Evolutionary conservation across 2,797 vertebrate species (phyloP), one percentile per base, ranked within the genome.

Genomic region (Capromys pilorides): DNA sequence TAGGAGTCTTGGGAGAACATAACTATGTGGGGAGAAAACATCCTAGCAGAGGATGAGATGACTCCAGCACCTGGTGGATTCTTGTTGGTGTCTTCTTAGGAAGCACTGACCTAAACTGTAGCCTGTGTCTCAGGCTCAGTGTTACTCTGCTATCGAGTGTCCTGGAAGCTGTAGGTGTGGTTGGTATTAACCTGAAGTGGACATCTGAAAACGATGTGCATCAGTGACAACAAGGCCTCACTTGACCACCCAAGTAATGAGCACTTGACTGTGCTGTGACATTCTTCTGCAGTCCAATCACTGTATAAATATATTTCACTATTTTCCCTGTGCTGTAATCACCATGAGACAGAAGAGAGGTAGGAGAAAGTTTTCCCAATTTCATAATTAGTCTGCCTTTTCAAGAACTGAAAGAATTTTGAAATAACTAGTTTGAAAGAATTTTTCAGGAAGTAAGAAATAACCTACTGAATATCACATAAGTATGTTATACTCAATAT

Each of bases 241-340:
- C n/a, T 14, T 49, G 67, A 39, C 62, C 81, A 73, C 61, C 24
- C 31, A 41, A 8, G 19, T 49, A 1, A 21, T 28, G 21, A 2
- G 12, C 45, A 31, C 66, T 19, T 69, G 33, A 19, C 6, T 11
- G 45, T 21, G 69, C 62, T 26, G 39, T 80, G n/a, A 24, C 67
- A 22, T 85, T 91, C 10, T 36, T 82, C 88, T 82, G 16, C 10
- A 69, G 8, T 33, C 64, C 12, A 59, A 5, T 54, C 80, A 36
- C 14, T 31, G 33, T 89, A 85, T 1, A 91, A 54, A 66, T 86
- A 71, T 11, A 84, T 89, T 90, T 91, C 73, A 86, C 61, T 75
- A 80, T 18, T 14, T 1, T 0, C 28, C 3, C 22, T 7, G 4
- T 6, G 21, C 71, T 57, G 33, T 24, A 14, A 26, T 11, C 49